Percentiles rank a stretch among this genome's conserved stretches.
phyloP scores from a whole-genome alignment of 2,888 invertebrate genomes.

The Pammene aurita region DNA sequence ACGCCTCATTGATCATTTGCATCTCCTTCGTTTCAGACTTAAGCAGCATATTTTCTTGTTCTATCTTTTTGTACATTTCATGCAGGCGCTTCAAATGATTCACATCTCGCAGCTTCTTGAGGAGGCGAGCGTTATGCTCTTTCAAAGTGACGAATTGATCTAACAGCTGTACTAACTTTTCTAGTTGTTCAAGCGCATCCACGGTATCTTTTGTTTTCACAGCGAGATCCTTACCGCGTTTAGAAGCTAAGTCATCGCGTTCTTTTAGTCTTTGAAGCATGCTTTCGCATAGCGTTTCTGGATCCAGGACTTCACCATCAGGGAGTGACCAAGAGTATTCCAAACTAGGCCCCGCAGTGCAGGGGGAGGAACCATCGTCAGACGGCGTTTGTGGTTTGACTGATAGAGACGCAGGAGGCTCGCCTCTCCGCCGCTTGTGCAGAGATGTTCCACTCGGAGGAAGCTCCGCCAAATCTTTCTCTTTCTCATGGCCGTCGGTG shows the following conservation, averaged over 20 bases:
- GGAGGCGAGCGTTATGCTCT: constrained; percentile 87
- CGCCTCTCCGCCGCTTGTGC: constrained; percentile 74
- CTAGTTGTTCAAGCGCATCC: constrained; percentile 90
- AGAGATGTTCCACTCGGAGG: constrained; percentile 74
- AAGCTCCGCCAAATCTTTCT: constrained; percentile 65
- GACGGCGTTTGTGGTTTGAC: constrained; percentile 72
- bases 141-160: constrained; percentile 89
- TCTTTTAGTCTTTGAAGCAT: constrained; percentile 73
- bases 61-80: constrained; percentile 82
- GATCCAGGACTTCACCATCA: constrained; percentile 63
- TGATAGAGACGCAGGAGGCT: constrained; percentile 71
- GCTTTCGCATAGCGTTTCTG: constrained; percentile 68
- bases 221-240: constrained; percentile 81
- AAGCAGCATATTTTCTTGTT: constrained; percentile 68
- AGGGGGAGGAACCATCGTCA: constrained; percentile 76
- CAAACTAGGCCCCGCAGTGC: constrained; percentile 68
- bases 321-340: constrained; percentile 65
- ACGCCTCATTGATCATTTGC: constrained; percentile 73
- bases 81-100: constrained; percentile 87
- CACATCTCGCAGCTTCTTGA: constrained; percentile 87
- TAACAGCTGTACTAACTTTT: constrained; percentile 89
- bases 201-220: constrained; percentile 83
- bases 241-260: constrained; percentile 74
- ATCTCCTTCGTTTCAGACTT: constrained; percentile 68
- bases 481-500: constrained; percentile 51